Conservation (phyloP, 2,113 vertebrate genomes). For the Baryphthengus martii region DNA sequence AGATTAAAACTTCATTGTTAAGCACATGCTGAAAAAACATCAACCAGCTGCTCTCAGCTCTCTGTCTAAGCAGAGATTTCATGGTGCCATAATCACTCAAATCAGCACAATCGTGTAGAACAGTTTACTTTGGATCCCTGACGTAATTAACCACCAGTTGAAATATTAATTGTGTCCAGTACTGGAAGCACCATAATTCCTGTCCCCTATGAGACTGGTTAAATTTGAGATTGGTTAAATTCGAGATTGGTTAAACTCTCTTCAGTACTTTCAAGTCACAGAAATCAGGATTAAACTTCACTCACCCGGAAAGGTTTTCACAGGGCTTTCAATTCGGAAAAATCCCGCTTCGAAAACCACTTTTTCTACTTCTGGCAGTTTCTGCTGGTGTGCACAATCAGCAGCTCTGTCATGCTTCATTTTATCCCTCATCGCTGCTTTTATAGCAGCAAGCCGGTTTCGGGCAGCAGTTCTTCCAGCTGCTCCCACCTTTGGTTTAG, state of each 20-base stretch:
- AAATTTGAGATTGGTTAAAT: no score
- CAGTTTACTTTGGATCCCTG: not conserved
- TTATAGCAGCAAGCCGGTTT: slow-evolving; percentile 83
- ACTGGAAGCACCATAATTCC: not conserved
- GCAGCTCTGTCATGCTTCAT: not conserved
- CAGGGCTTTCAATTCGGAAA: slow-evolving; percentile 89
- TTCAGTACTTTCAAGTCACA: not conserved
- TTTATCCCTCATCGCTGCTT: slow-evolving; percentile 84
- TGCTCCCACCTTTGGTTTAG: slow-evolving; percentile 64
- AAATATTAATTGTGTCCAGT: not conserved
- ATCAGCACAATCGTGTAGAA: not conserved
- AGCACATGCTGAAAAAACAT: not conserved
- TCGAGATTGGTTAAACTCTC: not conserved
- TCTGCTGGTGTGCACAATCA: not conserved
- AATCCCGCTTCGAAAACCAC: slow-evolving; percentile 88
- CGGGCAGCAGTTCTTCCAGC: slow-evolving; percentile 75
- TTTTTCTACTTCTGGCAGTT: slow-evolving; percentile 46
- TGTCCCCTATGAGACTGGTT: not conserved
- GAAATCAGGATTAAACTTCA: not conserved
- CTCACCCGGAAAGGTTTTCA: slow-evolving; percentile 79
- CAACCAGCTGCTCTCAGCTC: not conserved
- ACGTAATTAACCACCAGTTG: not conserved
- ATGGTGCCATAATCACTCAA: not conserved
- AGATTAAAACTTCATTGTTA: not conserved
- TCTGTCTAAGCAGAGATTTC: not conserved